Conservation (phyloP, 2,113 vertebrate genomes). For the Paramormyrops kingsleyae region DNA sequence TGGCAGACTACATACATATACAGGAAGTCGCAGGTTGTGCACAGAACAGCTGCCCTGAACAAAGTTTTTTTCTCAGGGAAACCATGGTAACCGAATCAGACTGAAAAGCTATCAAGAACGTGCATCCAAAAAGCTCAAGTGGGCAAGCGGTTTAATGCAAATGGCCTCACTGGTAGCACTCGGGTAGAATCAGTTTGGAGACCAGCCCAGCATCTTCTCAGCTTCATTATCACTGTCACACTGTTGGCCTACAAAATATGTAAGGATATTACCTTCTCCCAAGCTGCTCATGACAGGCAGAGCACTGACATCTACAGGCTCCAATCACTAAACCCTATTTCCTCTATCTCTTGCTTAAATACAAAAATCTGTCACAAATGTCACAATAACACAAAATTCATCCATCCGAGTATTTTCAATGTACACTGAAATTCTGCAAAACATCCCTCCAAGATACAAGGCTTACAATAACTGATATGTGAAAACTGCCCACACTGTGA, state of each 20-base stretch:
- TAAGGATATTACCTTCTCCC: background rate
- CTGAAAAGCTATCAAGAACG: background rate
- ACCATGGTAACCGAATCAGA: background rate
- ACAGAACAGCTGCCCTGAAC: background rate
- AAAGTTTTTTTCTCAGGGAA: background rate
- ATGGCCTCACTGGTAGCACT: background rate
- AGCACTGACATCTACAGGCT: background rate
- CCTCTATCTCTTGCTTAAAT: background rate
- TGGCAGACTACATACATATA: background rate
- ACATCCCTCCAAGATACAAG: background rate
- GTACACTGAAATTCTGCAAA: background rate
- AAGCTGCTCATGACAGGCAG: background rate
- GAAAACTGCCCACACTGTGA: background rate
- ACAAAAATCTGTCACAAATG: background rate
- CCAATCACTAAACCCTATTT: background rate
- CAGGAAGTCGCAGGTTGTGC: background rate
- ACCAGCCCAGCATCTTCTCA: background rate
- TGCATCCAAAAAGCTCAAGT: background rate
- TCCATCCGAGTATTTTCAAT: background rate
- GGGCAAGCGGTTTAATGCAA: background rate
- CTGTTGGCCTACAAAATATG: background rate
- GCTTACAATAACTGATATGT: background rate
- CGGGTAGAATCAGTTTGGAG: background rate
- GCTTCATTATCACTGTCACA: background rate
- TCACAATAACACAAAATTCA: background rate